These are phyloP conservation scores for Zaprionus camerounensis DNA, from an alignment of 1,140 invertebrate genomes.

Conservation along the genomic window DNA sequence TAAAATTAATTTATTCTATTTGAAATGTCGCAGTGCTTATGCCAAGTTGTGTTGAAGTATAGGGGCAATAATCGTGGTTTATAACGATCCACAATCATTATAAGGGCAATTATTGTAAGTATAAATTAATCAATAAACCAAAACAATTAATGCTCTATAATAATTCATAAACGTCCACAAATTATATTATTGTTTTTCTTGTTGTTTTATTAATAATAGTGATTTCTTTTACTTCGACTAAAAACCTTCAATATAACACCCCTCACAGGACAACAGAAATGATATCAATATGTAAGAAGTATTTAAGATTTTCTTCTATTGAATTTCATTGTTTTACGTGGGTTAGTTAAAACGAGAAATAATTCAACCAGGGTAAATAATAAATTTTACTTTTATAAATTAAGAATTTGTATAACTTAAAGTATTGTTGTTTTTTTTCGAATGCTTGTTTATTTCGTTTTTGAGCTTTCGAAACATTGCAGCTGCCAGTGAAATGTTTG, in stretches of 20 bases:
- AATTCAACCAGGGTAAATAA: conserved; percentile 3
- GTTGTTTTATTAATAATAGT: conserved; percentile 66
- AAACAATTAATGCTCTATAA: background rate
- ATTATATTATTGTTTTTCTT: conserved; percentile 19
- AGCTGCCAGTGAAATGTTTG: conserved; percentile 36
- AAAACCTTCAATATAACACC: conserved; percentile 35
- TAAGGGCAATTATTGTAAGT: background rate
- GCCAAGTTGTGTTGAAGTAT: background rate
- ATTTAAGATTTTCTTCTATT: conserved; percentile 44
- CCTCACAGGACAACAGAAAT: conserved; percentile 39
- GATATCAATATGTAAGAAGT: conserved; percentile 10
- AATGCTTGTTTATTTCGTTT: conserved; percentile 19
- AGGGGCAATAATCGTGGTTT: background rate
- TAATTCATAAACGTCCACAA: background rate
- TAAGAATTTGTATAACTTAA: conserved; percentile 33
- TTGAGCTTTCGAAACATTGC: conserved; percentile 41
- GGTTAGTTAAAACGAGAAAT: conserved; percentile 21
- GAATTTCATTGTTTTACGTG: conserved; percentile 32
- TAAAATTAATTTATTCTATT: too few relatives aligned
- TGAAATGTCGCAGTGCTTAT: background rate
- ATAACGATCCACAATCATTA: background rate
- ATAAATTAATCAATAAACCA: background rate
- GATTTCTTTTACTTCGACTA: conserved; percentile 17
- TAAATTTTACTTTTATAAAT: conserved; percentile 24
- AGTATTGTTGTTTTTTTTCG: conserved; percentile 1